These are phyloP conservation scores for Bombus soroeensis DNA, from an alignment of 1,140 invertebrate species.

Conservation along the genomic window DNA sequence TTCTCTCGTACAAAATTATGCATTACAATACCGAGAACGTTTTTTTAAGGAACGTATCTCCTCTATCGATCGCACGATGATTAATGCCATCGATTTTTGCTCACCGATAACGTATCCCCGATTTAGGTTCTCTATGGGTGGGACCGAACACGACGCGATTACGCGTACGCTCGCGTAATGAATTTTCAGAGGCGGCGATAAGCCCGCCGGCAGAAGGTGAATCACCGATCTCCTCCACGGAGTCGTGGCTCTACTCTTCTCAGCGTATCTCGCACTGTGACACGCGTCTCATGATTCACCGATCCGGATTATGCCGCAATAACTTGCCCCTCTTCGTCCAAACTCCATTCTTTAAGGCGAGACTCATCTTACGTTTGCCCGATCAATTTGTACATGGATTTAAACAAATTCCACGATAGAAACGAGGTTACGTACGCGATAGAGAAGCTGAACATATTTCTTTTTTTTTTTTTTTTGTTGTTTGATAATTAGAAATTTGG, in stretches of 20 bases:
- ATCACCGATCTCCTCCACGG: conserved; percentile 31
- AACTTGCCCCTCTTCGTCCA: conserved; percentile 6
- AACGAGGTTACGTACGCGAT: too few species aligned
- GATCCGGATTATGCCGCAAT: conserved; percentile 21
- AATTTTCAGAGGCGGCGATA: conserved; percentile 44
- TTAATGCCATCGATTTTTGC: background rate
- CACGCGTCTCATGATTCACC: conserved; percentile 49
- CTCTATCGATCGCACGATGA: background rate
- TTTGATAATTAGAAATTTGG: background rate
- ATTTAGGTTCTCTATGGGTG: background rate
- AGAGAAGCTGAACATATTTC: too few species aligned
- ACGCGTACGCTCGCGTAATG: background rate
- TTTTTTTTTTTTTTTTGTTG: too few species aligned
- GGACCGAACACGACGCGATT: background rate
- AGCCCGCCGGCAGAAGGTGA: conserved; percentile 25
- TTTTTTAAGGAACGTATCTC: too few species aligned
- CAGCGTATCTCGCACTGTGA: conserved; percentile 27
- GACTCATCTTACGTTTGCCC: background rate
- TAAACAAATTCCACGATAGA: too few species aligned
- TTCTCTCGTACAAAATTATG: background rate
- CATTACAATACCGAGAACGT: background rate
- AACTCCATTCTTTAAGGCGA: background rate
- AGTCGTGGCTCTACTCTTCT: background rate
- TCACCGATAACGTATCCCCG: background rate
- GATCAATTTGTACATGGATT: background rate